Evolutionary conservation across 2,888 invertebrate species (phyloP), one percentile per base, ranked within the genome.

Genomic region (Diplolepis rosae): DNA sequence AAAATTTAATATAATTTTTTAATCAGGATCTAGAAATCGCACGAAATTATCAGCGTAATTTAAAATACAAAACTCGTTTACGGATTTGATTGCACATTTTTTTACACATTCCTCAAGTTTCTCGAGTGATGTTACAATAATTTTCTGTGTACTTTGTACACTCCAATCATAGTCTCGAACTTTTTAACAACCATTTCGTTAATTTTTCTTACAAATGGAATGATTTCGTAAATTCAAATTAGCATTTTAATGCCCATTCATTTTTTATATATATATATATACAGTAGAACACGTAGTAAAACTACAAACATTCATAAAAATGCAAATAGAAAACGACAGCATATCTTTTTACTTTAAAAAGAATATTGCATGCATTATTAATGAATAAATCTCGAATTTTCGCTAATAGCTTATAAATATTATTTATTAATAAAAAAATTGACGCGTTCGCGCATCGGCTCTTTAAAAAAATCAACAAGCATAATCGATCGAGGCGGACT

Each of bases 291-390:
- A 39, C 61, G 27, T 61, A 61, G 27, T 61, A 39, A 61, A 61
- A 61, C 61, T 61, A 61, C 61, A 39, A 42, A 61, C 27, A 61
- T 61, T 61, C 39, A 61, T 61, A 61, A 39, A 24, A 39, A 39
- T 35, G 39, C 61, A 39, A 61, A 61, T 61, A 39, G 35, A 61
- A 24, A 61, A 61, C 61, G 39, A 61, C 61, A 39, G 35, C 39
- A 39, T 39, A 61, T 61, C n/a, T 61, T 61, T 61, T 39, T 7
- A 24, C 15, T 27, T 39, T 39, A 27, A 39, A 61, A 61, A 35
- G 9, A 61, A 61, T 39, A 61, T 61, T 42, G 27, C 39, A 61
- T 61, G 61, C 35, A 61, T 35, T 35, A 22, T 61, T n/a, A 61
- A 39, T 27, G 35, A 61, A 39, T n/a, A 61, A 56, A 61, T 52